Conservation (phyloP, 2,113 vertebrate species). For the Ancistrus triradiatus region DNA sequence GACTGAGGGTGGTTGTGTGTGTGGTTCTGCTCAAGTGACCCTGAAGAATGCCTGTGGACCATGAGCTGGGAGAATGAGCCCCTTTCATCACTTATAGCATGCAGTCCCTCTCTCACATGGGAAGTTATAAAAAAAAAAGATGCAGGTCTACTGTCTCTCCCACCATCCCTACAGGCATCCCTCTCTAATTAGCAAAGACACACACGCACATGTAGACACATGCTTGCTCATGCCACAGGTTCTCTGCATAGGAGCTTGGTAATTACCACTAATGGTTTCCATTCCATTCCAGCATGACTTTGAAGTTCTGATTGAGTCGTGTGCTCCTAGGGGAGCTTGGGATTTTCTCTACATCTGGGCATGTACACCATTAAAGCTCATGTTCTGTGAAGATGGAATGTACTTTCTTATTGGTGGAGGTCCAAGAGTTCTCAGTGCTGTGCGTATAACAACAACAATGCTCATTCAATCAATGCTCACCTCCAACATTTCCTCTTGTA, state of each 20-base stretch:
- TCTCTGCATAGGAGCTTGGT: conserved; percentile 10
- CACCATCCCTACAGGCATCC: conserved; percentile 31
- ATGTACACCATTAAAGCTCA: background rate
- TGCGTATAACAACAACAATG: too few relatives aligned
- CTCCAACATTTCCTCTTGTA: too few relatives aligned
- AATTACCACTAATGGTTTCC: conserved; percentile 44
- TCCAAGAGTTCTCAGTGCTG: too few relatives aligned
- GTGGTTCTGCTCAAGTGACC: conserved; percentile 69
- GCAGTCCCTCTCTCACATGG: conserved; percentile 45
- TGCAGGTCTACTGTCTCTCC: conserved; percentile 43
- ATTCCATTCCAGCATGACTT: conserved; percentile 18
- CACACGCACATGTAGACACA: conserved; percentile 17
- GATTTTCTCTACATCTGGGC: background rate
- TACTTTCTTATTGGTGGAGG: too few relatives aligned
- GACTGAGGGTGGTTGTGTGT: conserved; percentile 16
- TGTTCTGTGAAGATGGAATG: too few relatives aligned
- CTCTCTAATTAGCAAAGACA: conserved; percentile 3
- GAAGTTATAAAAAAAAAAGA: conserved; percentile 49
- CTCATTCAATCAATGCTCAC: too few relatives aligned
- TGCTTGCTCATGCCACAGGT: conserved; percentile 15
- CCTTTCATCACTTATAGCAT: conserved; percentile 62
- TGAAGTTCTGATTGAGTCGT: conserved; percentile 34
- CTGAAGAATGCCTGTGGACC: conserved; percentile 68
- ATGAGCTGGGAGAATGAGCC: conserved; percentile 52
- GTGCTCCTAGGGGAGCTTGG: background rate